Evolutionary conservation across 2,113 vertebrate species (phyloP).

Genomic region (Rhipidura dahli): DNA sequence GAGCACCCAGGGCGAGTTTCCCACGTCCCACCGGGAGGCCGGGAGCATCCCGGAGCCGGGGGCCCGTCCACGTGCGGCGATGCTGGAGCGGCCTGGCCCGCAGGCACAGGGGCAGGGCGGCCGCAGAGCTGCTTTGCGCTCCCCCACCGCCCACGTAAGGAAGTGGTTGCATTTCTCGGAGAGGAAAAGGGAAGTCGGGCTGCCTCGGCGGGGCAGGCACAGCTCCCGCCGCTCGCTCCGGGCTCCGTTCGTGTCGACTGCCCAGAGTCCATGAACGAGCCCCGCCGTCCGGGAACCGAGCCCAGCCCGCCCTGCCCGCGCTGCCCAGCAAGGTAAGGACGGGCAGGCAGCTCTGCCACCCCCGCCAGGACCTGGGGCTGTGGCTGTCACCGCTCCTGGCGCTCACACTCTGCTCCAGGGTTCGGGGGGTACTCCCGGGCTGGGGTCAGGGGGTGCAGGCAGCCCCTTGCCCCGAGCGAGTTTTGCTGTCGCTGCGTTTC

Average conservation of each 20-base stretch:
- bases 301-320: neutral
- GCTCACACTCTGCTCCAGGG: neutral
- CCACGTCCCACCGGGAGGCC: neutral
- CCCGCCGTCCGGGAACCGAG: neutral
- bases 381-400: neutral
- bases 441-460: neutral
- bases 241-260: constrained; percentile 86
- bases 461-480: fast-evolving
- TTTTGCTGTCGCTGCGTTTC: neutral
- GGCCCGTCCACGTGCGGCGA: neutral
- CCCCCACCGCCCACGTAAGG: constrained; percentile 77
- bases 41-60: neutral
- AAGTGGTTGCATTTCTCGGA: constrained; percentile 76
- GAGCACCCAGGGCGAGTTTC: neutral
- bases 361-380: neutral
- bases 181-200: constrained; percentile 76
- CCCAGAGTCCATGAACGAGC: constrained; percentile 86
- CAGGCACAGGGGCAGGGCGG: constrained; percentile 22
- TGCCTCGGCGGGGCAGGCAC: constrained; percentile 3
- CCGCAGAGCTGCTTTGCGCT: constrained; percentile 17
- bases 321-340: constrained; percentile 35
- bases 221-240: neutral
- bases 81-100: neutral
- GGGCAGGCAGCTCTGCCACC: neutral
- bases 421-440: fast-evolving